A percentile compares a stretch with the other conserved stretches of the same genome.
Evolutionary conservation across 2,888 invertebrate species (phyloP).

Genomic region (Netelia melanura): DNA sequence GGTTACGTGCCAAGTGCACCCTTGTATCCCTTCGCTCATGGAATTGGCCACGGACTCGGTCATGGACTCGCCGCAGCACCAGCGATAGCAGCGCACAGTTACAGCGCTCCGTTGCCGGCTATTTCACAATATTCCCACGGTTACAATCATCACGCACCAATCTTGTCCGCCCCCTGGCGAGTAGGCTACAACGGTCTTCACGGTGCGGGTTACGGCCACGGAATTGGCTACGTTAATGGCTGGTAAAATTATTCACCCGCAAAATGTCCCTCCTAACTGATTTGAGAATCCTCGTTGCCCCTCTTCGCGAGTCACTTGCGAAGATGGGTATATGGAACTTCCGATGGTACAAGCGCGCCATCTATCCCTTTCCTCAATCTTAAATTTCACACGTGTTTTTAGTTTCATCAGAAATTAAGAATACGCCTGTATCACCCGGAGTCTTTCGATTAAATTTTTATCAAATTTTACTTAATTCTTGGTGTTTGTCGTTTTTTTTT

Average conservation of each 20-base stretch:
- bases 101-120: slow-evolving; percentile 51
- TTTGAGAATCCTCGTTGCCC: slow-evolving; percentile 1
- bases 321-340: slow-evolving; percentile 12
- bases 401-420: slow-evolving; percentile 48
- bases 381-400: slow-evolving; percentile 47
- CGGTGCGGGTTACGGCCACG: slow-evolving; percentile 65
- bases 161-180: slow-evolving; percentile 63
- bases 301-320: neutral
- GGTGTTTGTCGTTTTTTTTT: neutral
- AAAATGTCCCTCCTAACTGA: neutral
- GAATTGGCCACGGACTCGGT: slow-evolving; percentile 62
- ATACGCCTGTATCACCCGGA: slow-evolving; percentile 25
- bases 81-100: slow-evolving; percentile 53
- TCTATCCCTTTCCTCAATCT: slow-evolving; percentile 34
- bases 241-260: slow-evolving; percentile 60
- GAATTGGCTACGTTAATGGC: slow-evolving; percentile 64
- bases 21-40: slow-evolving; percentile 53
- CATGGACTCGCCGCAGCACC: slow-evolving; percentile 70
- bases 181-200: slow-evolving; percentile 69
- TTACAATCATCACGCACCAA: slow-evolving; percentile 69
- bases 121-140: slow-evolving; percentile 71
- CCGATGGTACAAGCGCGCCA: slow-evolving; percentile 28
- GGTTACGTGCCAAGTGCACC: slow-evolving; percentile 66
- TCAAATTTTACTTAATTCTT: slow-evolving; percentile 28
- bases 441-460: slow-evolving; percentile 60